Percentiles rank a stretch among this genome's conserved stretches.
Conservation (phyloP, 2,113 vertebrate genomes). For the Penelope pileata region DNA sequence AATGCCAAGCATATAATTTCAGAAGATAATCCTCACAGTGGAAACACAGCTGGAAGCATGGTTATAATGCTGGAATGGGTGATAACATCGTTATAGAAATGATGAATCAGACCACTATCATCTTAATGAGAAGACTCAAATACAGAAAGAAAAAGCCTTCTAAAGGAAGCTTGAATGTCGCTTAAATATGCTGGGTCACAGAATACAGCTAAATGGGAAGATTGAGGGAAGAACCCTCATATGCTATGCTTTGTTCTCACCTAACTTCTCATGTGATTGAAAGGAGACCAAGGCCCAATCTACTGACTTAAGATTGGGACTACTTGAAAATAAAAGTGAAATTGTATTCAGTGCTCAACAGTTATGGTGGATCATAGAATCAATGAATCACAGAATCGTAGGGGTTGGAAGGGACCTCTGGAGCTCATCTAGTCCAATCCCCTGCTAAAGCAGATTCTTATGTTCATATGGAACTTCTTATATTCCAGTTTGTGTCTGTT, state of each 20-base stretch:
- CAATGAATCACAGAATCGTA: background rate
- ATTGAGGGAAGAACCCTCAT: background rate
- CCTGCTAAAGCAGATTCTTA: background rate
- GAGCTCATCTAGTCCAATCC: background rate
- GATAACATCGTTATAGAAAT: background rate
- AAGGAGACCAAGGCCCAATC: background rate
- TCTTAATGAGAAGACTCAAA: background rate
- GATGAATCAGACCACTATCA: background rate
- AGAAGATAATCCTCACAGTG: background rate
- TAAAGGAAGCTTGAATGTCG: background rate
- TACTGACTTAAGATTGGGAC: background rate
- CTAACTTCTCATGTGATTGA: background rate
- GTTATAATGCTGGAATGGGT: background rate
- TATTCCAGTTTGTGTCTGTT: background rate
- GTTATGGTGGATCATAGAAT: background rate
- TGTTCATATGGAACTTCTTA: background rate
- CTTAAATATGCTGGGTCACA: background rate
- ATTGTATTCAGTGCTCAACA: background rate
- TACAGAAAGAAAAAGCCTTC: background rate
- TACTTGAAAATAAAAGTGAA: background rate
- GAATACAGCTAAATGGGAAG: background rate
- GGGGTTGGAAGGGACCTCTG: background rate
- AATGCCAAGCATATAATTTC: background rate
- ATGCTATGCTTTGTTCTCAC: background rate
- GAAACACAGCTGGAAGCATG: accelerated